These are phyloP conservation scores for Steatornis caripensis DNA, from an alignment of 2,113 vertebrate genomes.

Conservation along the genomic window DNA sequence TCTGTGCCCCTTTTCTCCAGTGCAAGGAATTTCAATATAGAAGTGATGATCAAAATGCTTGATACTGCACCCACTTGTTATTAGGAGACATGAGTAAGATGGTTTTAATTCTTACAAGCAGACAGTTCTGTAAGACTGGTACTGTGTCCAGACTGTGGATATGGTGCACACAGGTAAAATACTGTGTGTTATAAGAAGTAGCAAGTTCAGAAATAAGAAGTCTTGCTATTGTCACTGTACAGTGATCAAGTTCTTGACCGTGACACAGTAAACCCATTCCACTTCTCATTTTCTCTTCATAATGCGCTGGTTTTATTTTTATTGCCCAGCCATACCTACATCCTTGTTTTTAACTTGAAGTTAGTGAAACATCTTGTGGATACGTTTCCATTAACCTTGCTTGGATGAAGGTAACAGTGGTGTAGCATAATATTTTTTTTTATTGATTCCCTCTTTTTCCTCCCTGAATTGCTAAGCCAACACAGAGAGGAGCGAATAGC, in stretches of 20 bases:
- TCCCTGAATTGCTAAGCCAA: conserved; percentile 8
- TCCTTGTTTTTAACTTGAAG: not conserved
- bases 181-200: not conserved
- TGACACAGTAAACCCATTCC: not conserved
- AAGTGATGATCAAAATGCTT: not conserved
- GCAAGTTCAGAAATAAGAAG: not conserved
- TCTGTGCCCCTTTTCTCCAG: not conserved
- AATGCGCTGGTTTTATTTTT: not conserved
- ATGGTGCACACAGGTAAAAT: not conserved
- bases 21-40: not conserved
- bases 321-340: not conserved
- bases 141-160: not conserved
- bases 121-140: not conserved
- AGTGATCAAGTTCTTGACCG: not conserved
- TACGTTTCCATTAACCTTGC: conserved; percentile 22
- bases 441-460: conserved; percentile 37
- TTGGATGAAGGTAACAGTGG: not conserved
- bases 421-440: not conserved
- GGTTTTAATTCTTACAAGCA: not conserved
- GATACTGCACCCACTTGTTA: not conserved
- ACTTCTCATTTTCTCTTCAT: not conserved
- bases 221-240: not conserved
- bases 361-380: not conserved
- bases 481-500: not conserved
- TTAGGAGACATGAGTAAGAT: not conserved